phyloP scores from a whole-genome alignment of 2,113 vertebrate species.

The Columba livia region DNA sequence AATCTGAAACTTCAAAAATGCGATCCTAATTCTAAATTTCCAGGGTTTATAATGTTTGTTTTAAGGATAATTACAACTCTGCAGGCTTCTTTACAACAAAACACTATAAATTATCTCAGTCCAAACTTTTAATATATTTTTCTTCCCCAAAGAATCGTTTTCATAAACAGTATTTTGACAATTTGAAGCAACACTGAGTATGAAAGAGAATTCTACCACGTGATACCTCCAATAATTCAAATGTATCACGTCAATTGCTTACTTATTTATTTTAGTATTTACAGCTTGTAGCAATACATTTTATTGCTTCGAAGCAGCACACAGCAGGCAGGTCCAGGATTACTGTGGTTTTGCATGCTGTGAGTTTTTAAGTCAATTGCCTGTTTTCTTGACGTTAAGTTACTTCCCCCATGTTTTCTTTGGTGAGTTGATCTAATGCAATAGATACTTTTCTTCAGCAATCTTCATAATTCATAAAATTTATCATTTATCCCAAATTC shows the following conservation, averaged over 20 bases:
- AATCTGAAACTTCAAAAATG: not conserved
- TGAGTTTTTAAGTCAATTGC: not conserved
- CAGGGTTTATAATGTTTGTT: not conserved
- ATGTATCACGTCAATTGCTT: not conserved
- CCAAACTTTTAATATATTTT: constrained; percentile 36
- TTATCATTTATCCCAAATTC: not conserved
- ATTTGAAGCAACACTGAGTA: not conserved
- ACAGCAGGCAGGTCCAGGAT: not conserved
- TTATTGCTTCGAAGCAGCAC: not conserved
- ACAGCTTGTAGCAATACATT: not conserved
- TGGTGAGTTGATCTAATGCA: not conserved
- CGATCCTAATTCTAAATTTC: not conserved
- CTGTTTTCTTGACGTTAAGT: not conserved
- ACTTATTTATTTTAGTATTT: constrained; percentile 13
- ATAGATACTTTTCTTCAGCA: not conserved
- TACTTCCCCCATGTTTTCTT: not conserved
- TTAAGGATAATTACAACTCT: constrained; percentile 26
- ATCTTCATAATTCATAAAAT: not conserved
- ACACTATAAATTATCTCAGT: not conserved
- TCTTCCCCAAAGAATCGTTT: not conserved
- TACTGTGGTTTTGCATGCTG: not conserved
- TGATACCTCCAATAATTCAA: not conserved
- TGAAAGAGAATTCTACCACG: not conserved
- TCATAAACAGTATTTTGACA: not conserved
- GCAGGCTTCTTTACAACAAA: constrained; percentile 2